phyloP scores from a whole-genome alignment of 2,113 vertebrate genomes.

The Istiophorus platypterus region DNA sequence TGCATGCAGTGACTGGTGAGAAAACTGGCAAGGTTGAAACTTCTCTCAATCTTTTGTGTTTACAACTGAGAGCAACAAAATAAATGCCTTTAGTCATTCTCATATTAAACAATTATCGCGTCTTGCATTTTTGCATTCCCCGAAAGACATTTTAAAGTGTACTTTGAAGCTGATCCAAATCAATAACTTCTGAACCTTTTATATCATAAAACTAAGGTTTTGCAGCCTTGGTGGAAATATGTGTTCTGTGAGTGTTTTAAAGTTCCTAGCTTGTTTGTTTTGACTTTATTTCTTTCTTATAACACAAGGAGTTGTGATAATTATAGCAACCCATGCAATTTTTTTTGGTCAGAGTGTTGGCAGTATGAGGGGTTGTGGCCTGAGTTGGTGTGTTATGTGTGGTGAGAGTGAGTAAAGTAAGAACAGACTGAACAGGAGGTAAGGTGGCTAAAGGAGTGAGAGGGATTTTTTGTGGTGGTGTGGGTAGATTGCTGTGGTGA shows the following conservation, averaged over 20 bases:
- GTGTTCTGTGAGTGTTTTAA: background rate
- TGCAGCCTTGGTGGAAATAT: background rate
- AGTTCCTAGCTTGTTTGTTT: background rate
- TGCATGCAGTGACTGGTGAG: background rate
- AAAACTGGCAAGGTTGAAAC: background rate
- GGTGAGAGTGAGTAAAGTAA: conserved; percentile 42
- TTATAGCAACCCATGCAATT: background rate
- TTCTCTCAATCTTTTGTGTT: background rate
- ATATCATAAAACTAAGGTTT: no score
- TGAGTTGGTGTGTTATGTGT: conserved; percentile 19
- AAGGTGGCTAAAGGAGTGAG: conserved; percentile 35
- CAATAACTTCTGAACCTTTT: background rate
- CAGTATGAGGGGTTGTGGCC: conserved; percentile 10
- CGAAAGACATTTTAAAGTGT: background rate
- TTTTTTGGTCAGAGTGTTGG: conserved; percentile 17
- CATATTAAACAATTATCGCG: background rate
- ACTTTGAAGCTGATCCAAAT: background rate
- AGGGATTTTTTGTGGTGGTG: conserved; percentile 38
- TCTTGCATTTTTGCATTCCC: background rate
- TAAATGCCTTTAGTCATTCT: background rate
- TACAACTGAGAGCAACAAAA: background rate
- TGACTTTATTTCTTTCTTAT: background rate
- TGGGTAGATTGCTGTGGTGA: conserved; percentile 39
- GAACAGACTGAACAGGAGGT: conserved; percentile 35
- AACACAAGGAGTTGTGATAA: background rate